Conservation (phyloP, 2,888 invertebrate species). For the Drosophila falleni region DNA sequence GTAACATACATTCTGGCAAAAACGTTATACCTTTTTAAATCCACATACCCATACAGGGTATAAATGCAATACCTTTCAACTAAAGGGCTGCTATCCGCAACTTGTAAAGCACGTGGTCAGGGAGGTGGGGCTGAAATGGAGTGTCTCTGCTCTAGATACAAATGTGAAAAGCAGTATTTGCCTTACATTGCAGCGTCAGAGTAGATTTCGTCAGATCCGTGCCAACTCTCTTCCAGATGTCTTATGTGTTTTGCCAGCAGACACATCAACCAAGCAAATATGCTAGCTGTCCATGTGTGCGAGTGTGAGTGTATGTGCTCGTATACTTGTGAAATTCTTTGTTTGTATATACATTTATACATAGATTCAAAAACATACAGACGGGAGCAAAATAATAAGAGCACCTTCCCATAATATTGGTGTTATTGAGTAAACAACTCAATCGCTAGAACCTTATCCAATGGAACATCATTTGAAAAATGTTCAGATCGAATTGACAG, state of each 20-base stretch:
- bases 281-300: conserved; percentile 18
- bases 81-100: conserved; percentile 49
- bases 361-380: neutral
- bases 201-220: conserved; percentile 5
- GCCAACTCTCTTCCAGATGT: conserved; percentile 21
- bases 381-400: too few species aligned
- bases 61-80: conserved; percentile 7
- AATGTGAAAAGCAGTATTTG: conserved; percentile 65
- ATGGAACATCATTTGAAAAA: too few species aligned
- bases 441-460: too few species aligned
- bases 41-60: too few species aligned
- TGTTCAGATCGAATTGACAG: too few species aligned
- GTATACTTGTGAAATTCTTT: conserved; percentile 3
- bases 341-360: neutral
- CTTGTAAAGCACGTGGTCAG: conserved; percentile 26
- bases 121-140: neutral
- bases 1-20: too few species aligned
- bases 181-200: conserved; percentile 48
- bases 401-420: too few species aligned
- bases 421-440: too few species aligned
- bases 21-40: too few species aligned
- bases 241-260: conserved; percentile 35
- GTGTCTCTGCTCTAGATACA: conserved; percentile 62
- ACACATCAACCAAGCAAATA: conserved; percentile 43
- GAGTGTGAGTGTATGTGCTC: neutral